Base-by-base conservation (phyloP, 2,888 invertebrate genomes). In the Drosophila picticornis region DNA sequence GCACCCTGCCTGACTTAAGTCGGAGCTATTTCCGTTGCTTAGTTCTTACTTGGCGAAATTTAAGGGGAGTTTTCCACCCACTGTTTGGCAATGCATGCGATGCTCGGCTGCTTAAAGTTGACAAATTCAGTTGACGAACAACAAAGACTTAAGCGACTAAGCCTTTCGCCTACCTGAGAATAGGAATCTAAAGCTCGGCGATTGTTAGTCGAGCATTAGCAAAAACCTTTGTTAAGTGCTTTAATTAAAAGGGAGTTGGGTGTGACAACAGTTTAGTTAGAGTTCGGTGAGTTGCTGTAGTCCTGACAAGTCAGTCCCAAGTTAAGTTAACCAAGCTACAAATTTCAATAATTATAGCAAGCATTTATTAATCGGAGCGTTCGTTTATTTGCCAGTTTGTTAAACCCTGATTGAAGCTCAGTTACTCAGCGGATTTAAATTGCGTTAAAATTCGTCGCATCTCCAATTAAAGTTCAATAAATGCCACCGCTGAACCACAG, bases 361-460 rank as follows among this genome's bases (percentile, higher is more conserved):
- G 52, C 53, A 66, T 50, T 61, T 70, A 70, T 75, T 74, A 77
- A 61, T 29, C 46, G 22, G 22, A 53, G 51, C 56, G 58, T 48
- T 65, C 61, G 46, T 48, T 76, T 65, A 76, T 59, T 76, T 73
- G 52, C 55, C 46, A 51, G 34, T 55, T 78, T 72, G 60, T 78
- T 72, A 63, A 65, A 62, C 56, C 55, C 68, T 65, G 78, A 75
- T 78, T 75, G 55, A 72, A 68, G 56, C 36, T 65, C 67, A 63
- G n/a, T 29, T n/a, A 32, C 52, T 22, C 19, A 36, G 16, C 38
- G 22, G 27, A 25, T 51, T 64, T 65, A 70, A 80, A 71, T 84
- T 72, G 62, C 77, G 83, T 79, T 83, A 84, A 75, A 80, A 60
- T 55, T 75, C 77, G 84, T 70, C 81, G 81, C 75, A 66, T 64